These are phyloP conservation scores for Rhinoderma darwinii DNA, from an alignment of 2,113 vertebrate species.

Conservation along the genomic window DNA sequence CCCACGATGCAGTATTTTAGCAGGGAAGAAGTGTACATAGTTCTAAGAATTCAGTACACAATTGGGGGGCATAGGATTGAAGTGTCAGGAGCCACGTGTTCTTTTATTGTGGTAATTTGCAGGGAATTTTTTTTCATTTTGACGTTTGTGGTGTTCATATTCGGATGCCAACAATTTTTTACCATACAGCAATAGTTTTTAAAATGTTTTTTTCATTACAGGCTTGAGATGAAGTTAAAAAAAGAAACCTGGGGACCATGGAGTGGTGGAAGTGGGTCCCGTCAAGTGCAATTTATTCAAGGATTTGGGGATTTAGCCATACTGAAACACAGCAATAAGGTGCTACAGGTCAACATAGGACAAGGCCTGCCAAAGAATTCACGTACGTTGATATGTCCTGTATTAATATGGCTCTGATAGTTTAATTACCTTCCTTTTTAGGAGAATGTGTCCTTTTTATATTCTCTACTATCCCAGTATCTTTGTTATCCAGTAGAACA, in stretches of 20 bases:
- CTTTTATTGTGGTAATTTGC: too few relatives aligned
- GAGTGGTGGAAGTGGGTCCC: slow-evolving; percentile 83
- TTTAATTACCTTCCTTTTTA: neutral
- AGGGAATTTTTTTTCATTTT: too few relatives aligned
- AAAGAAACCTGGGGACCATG: slow-evolving; percentile 97
- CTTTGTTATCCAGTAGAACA: neutral
- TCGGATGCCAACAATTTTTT: neutral
- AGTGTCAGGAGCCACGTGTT: too few relatives aligned
- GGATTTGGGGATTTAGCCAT: slow-evolving; percentile 84
- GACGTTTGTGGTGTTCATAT: too few relatives aligned
- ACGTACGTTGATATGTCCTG: slow-evolving; percentile 79
- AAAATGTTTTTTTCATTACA: slow-evolving; percentile 62
- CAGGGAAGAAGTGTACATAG: too few relatives aligned
- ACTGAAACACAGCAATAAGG: slow-evolving; percentile 90
- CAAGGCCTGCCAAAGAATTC: slow-evolving; percentile 92
- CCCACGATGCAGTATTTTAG: too few relatives aligned
- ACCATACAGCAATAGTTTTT: neutral
- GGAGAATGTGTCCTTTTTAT: neutral
- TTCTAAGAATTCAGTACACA: too few relatives aligned
- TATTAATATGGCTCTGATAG: neutral
- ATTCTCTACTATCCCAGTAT: neutral
- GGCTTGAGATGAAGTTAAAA: slow-evolving; percentile 95
- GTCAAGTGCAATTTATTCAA: slow-evolving; percentile 89
- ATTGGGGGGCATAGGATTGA: too few relatives aligned
- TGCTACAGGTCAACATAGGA: slow-evolving; percentile 95